Base-by-base conservation (phyloP, 2,113 vertebrate species). In the Ceratotherium simum region DNA sequence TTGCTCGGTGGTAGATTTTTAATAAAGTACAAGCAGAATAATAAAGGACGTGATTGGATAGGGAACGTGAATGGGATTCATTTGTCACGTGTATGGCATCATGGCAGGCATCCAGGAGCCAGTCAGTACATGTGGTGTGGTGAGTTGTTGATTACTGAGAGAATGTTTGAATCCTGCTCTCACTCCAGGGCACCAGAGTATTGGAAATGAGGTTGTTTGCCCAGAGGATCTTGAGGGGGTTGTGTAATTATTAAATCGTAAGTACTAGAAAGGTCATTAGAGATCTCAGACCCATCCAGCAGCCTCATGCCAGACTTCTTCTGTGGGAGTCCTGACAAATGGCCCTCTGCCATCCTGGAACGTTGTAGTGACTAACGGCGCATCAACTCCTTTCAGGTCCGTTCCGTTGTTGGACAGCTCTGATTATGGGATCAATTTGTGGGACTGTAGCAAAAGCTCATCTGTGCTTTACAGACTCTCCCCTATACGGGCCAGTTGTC, bases 171-270 rank as follows among this genome's bases (percentile, higher is more conserved):
- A 42, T 91, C 73, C 20, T 78, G 31, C 21, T 16, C 23, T 70
- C 8, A 75, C 2, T 88, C 33, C 36, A 72, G 72, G 39, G 31
- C 4, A 36, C 69, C 42, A 73, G 80, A 84, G 6, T 73, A 64
- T 73, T 94, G 36, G 42, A 81, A 93, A 81, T 73, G 10, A 79
- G 76, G 29, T 64, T 72, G 29, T 81, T 91, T 95, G 46, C 81
- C 67, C 78, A 62, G 89, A 54, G 65, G 29, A 72, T 73, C 76
- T 85, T 95, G 31, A 91, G 81, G 33, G 42, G 46, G 8, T 36
- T 67, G 8, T 79, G 0, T 81, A 56, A 54, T 95, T 11, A 81
- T 81, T 2, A n/a, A 33, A 79, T 39, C 54, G 60, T 82, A 58
- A 79, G 60, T 72, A 54, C 17, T 25, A 1, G 33, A 78, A 82